These are phyloP conservation scores for Galleria mellonella DNA, from an alignment of 1,140 invertebrate genomes.

Conservation along the genomic window DNA sequence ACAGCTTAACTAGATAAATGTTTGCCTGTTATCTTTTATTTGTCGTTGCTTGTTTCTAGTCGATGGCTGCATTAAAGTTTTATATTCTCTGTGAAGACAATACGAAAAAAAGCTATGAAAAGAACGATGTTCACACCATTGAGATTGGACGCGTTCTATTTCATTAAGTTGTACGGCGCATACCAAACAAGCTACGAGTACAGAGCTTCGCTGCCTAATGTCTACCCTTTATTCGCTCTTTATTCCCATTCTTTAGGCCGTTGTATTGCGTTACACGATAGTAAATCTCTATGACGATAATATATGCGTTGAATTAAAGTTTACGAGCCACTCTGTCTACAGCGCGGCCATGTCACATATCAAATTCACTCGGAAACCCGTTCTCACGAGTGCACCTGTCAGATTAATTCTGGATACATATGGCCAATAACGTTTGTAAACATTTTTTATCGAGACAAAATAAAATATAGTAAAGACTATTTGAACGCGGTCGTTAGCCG, in stretches of 20 bases:
- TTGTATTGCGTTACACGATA: slow-evolving; percentile 37
- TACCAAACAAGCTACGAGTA: not conserved
- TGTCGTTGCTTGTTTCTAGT: too few species aligned
- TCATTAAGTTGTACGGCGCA: too few species aligned
- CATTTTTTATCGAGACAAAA: slow-evolving; percentile 26
- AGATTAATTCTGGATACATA: slow-evolving; percentile 39
- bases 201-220: slow-evolving; percentile 19
- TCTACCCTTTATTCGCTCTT: slow-evolving; percentile 33
- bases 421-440: slow-evolving; percentile 16
- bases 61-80: too few species aligned
- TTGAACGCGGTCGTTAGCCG: slow-evolving; percentile 5
- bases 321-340: slow-evolving; percentile 47
- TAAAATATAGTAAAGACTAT: slow-evolving; percentile 10
- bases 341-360: slow-evolving; percentile 40
- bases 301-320: slow-evolving; percentile 54
- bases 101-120: too few species aligned
- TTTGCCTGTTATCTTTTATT: too few species aligned
- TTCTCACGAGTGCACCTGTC: slow-evolving; percentile 45
- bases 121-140: too few species aligned
- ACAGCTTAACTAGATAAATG: too few species aligned
- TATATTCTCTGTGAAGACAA: too few species aligned
- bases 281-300: slow-evolving; percentile 47
- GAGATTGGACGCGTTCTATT: too few species aligned
- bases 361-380: slow-evolving; percentile 42
- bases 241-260: slow-evolving; percentile 25